Evolutionary conservation across 2,797 vertebrate genomes (phyloP).

Genomic region (Cephalopachus bancanus): DNA sequence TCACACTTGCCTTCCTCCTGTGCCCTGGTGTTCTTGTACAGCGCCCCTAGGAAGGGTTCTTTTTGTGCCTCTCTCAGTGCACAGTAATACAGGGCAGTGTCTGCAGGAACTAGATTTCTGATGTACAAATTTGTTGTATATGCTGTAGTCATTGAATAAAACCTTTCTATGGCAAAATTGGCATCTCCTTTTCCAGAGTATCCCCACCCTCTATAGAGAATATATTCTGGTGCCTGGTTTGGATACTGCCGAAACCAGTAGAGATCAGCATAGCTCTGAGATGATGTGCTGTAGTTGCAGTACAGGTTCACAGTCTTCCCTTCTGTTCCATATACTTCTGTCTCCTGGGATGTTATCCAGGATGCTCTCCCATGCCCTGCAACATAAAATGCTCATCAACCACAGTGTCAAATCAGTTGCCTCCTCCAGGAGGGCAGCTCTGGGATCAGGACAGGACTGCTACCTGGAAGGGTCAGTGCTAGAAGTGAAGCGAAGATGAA

Average conservation of each 20-base stretch:
- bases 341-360: constrained; percentile 15
- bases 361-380: constrained; percentile 1
- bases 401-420: not conserved
- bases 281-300: not conserved
- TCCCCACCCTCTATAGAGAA: constrained; percentile 45
- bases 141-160: constrained; percentile 48
- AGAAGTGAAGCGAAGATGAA: constrained; percentile 24
- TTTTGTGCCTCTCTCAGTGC: constrained; percentile 9
- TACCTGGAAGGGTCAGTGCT: constrained; percentile 53
- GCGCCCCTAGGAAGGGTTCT: not conserved
- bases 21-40: not conserved
- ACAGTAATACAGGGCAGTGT: constrained; percentile 54
- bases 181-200: not conserved
- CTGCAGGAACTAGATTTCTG: not conserved
- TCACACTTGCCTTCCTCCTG: accelerated
- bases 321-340: not conserved
- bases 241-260: constrained; percentile 54
- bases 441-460: not conserved
- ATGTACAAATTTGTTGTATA: constrained; percentile 50
- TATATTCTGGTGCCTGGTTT: not conserved
- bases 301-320: not conserved
- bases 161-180: constrained; percentile 50
- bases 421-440: not conserved
- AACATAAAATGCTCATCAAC: constrained; percentile 35
- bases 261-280: accelerated